Percentiles rank a stretch among this genome's conserved stretches.
phyloP scores from a whole-genome alignment of 2,113 vertebrate genomes.

The Entosphenus tridentatus region DNA sequence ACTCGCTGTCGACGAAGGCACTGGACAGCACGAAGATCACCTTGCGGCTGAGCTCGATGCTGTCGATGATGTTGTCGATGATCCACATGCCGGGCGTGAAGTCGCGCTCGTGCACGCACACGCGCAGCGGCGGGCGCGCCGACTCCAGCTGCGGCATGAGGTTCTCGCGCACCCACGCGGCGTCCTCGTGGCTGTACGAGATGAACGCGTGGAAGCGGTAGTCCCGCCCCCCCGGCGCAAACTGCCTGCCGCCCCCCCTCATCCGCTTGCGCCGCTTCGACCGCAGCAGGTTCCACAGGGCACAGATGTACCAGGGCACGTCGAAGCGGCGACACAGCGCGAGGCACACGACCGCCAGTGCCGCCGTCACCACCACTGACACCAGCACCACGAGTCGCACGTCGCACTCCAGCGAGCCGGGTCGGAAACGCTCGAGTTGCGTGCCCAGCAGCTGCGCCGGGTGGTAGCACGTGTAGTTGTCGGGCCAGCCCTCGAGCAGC shows the following conservation, averaged over 20 bases:
- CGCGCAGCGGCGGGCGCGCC: slow-evolving; percentile 24
- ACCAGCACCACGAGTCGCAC: slow-evolving; percentile 30
- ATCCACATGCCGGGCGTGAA: slow-evolving; percentile 52
- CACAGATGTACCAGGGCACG: slow-evolving; percentile 35
- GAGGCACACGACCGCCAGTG: slow-evolving; percentile 13
- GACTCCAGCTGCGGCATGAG: slow-evolving; percentile 32
- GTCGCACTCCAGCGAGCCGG: slow-evolving; percentile 25
- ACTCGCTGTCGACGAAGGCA: slow-evolving; percentile 48
- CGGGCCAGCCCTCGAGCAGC: slow-evolving; percentile 34
- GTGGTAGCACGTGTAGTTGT: slow-evolving; percentile 38
- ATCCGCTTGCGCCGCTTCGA: slow-evolving; percentile 23
- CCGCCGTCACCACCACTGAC: slow-evolving; percentile 22
- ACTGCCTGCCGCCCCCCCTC: slow-evolving; percentile 12
- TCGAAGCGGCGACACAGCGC: slow-evolving; percentile 35
- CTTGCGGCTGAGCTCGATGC: slow-evolving; percentile 45
- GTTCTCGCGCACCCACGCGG: slow-evolving; percentile 36
- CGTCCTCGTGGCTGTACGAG: slow-evolving; percentile 42
- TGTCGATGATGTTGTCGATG: slow-evolving; percentile 59
- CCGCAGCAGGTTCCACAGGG: slow-evolving; percentile 28
- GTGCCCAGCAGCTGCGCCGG: slow-evolving; percentile 28
- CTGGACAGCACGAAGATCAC: slow-evolving; percentile 42
- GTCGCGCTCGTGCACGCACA: slow-evolving; percentile 54
- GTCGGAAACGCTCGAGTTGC: slow-evolving; percentile 23
- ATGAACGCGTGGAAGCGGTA: slow-evolving; percentile 46
- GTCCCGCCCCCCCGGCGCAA: rapidly evolving